These are phyloP conservation scores for Asarcornis scutulata DNA, from an alignment of 2,113 vertebrate genomes.

Conservation along the genomic window DNA sequence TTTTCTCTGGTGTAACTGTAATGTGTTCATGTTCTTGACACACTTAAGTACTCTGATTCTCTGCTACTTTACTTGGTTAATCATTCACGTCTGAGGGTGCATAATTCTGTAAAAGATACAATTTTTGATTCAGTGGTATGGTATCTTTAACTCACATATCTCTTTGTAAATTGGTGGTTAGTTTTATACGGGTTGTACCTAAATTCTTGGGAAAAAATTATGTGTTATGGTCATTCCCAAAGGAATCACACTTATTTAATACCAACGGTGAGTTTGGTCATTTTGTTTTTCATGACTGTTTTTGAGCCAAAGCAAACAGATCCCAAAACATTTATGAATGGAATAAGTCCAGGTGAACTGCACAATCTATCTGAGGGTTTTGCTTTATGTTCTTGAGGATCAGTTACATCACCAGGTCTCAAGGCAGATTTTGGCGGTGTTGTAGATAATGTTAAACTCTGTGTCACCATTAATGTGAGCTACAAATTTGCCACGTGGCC, in stretches of 20 bases:
- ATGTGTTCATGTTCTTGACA: neutral
- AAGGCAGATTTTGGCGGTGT: neutral
- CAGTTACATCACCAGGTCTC: neutral
- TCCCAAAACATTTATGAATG: slow-evolving; percentile 12
- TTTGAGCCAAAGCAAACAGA: slow-evolving; percentile 36
- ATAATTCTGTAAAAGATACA: neutral
- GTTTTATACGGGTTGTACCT: neutral
- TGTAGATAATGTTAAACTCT: neutral
- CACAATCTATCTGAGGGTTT: neutral
- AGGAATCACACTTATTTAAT: slow-evolving; percentile 56
- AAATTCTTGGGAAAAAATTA: neutral
- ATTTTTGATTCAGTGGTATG: neutral
- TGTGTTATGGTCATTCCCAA: neutral
- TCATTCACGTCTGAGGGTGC: neutral
- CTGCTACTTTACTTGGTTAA: neutral
- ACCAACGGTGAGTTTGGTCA: neutral
- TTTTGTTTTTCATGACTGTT: neutral
- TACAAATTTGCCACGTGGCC: neutral
- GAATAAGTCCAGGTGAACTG: slow-evolving; percentile 7
- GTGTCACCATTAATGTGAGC: neutral
- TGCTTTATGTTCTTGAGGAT: neutral
- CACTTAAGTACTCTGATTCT: neutral
- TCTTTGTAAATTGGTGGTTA: neutral
- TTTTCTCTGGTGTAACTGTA: neutral
- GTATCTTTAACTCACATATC: neutral